phyloP scores from a whole-genome alignment of 2,888 invertebrate species.

The Caenorhabditis panamensis region DNA sequence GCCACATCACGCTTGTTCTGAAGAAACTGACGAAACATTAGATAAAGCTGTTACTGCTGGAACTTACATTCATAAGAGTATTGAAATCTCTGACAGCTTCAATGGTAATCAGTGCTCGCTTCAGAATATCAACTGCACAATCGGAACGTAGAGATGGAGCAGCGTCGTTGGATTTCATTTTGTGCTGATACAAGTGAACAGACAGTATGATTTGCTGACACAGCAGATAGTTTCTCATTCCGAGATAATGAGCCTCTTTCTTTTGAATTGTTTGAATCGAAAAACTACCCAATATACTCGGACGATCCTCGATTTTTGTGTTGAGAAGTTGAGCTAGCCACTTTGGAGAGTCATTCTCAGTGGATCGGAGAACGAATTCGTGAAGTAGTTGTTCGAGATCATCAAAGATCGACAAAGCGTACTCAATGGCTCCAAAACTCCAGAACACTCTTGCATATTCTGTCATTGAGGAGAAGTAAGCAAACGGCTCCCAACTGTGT shows the following conservation, averaged over 20 bases:
- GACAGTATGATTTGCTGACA: constrained; percentile 68
- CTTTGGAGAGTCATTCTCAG: constrained; percentile 46
- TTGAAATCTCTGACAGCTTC: constrained; percentile 67
- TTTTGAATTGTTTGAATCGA: constrained; percentile 27
- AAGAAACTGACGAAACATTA: neutral
- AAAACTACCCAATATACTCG: constrained; percentile 29
- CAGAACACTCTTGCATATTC: constrained; percentile 69
- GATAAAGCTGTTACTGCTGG: neutral
- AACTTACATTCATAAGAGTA: constrained; percentile 55
- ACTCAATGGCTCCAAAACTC: constrained; percentile 72
- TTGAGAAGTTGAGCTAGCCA: constrained; percentile 48
- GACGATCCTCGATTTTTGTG: constrained; percentile 48
- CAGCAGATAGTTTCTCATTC: constrained; percentile 66
- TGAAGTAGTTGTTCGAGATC: constrained; percentile 68
- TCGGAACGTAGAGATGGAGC: constrained; percentile 66
- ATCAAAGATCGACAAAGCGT: constrained; percentile 67
- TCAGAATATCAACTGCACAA: constrained; percentile 67
- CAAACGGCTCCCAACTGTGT: constrained; percentile 41
- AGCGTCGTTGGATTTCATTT: constrained; percentile 64
- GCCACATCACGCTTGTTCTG: constrained; percentile 54
- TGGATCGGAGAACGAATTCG: constrained; percentile 51
- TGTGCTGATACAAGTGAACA: constrained; percentile 63
- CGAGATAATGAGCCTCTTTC: constrained; percentile 50
- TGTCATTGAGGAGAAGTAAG: constrained; percentile 55
- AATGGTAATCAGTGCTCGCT: constrained; percentile 61